phyloP scores from a whole-genome alignment of 2,888 invertebrate genomes.

The Leucophora obtusa region DNA sequence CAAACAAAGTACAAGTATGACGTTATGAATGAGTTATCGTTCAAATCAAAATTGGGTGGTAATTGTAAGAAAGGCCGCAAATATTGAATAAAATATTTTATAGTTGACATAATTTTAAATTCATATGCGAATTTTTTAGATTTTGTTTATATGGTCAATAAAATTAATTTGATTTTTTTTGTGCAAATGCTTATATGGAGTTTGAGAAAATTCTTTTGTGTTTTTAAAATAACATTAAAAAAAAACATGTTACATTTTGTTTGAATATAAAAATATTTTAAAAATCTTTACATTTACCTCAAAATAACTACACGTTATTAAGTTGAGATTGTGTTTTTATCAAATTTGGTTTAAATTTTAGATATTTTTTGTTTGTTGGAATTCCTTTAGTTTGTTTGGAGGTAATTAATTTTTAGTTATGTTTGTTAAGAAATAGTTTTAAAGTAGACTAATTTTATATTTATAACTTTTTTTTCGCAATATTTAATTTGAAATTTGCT shows the following conservation, averaged over 20 bases:
- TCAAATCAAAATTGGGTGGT: slow-evolving; percentile 56
- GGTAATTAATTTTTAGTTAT: slow-evolving; percentile 57
- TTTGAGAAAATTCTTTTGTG: slow-evolving; percentile 41
- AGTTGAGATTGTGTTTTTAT: slow-evolving; percentile 30
- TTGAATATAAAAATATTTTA: slow-evolving; percentile 9
- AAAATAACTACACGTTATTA: slow-evolving; percentile 53
- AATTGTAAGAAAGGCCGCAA: slow-evolving; percentile 32
- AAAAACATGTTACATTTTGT: slow-evolving; percentile 44
- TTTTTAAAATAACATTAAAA: neutral
- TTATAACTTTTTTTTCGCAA: slow-evolving; percentile 38
- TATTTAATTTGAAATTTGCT: slow-evolving; percentile 41
- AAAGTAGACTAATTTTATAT: slow-evolving; percentile 46
- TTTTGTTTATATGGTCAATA: slow-evolving; percentile 44
- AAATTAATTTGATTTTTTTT: slow-evolving; percentile 47
- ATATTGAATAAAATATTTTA: slow-evolving; percentile 10
- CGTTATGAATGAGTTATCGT: slow-evolving; percentile 30
- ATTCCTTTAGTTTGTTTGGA: slow-evolving; percentile 52
- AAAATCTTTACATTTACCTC: slow-evolving; percentile 42
- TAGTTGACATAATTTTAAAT: slow-evolving; percentile 11
- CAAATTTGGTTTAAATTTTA: slow-evolving; percentile 38
- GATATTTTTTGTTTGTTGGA: slow-evolving; percentile 28
- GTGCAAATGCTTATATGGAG: slow-evolving; percentile 43
- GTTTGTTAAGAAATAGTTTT: slow-evolving; percentile 45
- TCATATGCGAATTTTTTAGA: slow-evolving; percentile 44
- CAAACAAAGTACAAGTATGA: slow-evolving; percentile 32